Conservation (phyloP, 2,888 invertebrate genomes). For the Ecliptopera silaceata region DNA sequence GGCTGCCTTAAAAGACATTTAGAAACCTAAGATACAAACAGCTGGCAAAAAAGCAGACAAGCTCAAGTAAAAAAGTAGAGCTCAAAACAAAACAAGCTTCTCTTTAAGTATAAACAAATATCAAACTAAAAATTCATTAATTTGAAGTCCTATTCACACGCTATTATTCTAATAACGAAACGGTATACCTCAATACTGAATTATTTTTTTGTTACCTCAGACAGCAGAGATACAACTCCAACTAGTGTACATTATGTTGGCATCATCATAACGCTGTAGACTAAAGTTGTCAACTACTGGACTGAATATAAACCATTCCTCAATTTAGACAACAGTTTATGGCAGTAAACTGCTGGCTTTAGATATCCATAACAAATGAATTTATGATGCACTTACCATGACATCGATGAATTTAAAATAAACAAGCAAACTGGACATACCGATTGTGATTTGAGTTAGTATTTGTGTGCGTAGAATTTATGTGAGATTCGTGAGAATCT, state of each 20-base stretch:
- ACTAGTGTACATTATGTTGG: too few relatives aligned
- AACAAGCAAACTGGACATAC: conserved; percentile 57
- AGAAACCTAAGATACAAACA: conserved; percentile 4
- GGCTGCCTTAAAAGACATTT: background rate
- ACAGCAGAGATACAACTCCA: too few relatives aligned
- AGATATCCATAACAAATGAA: too few relatives aligned
- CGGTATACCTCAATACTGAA: too few relatives aligned
- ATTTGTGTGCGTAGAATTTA: conserved; percentile 63
- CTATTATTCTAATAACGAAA: too few relatives aligned
- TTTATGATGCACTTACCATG: background rate
- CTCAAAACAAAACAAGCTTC: conserved; percentile 6
- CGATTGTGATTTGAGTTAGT: conserved; percentile 73
- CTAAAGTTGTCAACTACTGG: too few relatives aligned
- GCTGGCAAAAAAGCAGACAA: conserved; percentile 3
- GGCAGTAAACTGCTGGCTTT: too few relatives aligned
- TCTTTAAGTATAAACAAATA: background rate
- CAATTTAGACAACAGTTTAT: too few relatives aligned
- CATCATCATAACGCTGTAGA: too few relatives aligned
- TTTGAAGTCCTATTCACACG: background rate
- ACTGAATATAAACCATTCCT: too few relatives aligned
- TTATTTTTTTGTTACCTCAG: too few relatives aligned
- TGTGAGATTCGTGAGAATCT: conserved; percentile 71
- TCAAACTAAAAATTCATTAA: background rate
- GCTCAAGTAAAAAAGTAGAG: background rate
- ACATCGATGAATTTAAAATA: conserved; percentile 8